Evolutionary conservation across 2,113 vertebrate genomes (phyloP).

Genomic region (Etheostoma cragini): DNA sequence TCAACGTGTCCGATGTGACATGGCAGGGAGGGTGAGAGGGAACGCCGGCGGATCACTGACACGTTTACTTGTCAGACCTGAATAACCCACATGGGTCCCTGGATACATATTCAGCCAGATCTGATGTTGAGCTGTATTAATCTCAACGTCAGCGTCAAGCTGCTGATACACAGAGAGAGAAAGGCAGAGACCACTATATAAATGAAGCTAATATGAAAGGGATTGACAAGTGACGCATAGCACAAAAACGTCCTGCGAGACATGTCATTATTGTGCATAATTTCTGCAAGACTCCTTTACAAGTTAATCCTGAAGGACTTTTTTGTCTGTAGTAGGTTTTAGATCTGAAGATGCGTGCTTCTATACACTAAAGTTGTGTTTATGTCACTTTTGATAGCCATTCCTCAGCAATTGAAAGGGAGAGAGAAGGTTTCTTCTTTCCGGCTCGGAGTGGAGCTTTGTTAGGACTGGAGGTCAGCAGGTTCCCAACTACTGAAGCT

Average conservation of each 20-base stretch:
- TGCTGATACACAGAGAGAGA: conserved; percentile 5
- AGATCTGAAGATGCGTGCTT: background rate
- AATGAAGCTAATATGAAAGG: background rate
- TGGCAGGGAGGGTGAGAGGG: conserved; percentile 4
- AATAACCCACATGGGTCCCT: conserved; percentile 4
- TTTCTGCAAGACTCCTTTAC: background rate
- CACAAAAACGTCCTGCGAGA: too few species aligned
- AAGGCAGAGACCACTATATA: background rate
- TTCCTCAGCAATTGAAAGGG: conserved; percentile 19
- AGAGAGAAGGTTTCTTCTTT: conserved; percentile 27
- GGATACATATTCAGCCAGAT: conserved; percentile 14
- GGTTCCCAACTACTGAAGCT: conserved; percentile 70
- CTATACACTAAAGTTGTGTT: background rate
- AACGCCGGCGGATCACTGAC: conserved; percentile 25
- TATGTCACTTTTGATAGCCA: background rate
- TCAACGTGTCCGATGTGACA: conserved; percentile 29
- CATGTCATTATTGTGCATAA: background rate
- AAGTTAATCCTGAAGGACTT: too few species aligned
- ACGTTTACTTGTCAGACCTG: conserved; percentile 20
- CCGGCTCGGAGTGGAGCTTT: conserved; percentile 42
- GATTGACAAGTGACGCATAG: background rate
- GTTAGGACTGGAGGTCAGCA: conserved; percentile 73
- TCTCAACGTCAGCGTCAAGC: background rate
- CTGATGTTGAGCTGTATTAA: conserved; percentile 1
- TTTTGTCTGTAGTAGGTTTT: background rate